These are phyloP conservation scores for Trichogramma dendrolimi DNA, from an alignment of 2,888 invertebrate genomes.

Conservation along the genomic window DNA sequence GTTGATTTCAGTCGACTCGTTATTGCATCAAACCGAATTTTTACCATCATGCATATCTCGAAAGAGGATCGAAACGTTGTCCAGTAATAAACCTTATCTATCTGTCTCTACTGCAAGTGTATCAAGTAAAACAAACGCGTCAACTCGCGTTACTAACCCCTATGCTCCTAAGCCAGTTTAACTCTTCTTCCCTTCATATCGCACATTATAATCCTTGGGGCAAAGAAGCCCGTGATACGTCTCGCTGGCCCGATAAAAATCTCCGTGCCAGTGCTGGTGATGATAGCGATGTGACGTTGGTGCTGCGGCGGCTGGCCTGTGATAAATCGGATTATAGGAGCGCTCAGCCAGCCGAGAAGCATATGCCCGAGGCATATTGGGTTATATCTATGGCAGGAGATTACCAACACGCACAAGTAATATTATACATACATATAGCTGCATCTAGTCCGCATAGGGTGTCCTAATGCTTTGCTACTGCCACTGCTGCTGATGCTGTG, in stretches of 20 bases:
- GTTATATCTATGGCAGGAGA: constrained; percentile 9
- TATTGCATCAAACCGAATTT: too few species aligned
- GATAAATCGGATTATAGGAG: constrained; percentile 51
- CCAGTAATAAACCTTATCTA: too few species aligned
- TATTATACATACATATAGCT: constrained; percentile 33
- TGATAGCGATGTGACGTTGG: too few species aligned
- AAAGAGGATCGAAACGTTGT: too few species aligned
- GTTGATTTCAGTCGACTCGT: too few species aligned
- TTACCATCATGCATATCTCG: too few species aligned
- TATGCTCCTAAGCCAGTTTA: constrained; percentile 28
- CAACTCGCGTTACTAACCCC: constrained; percentile 39
- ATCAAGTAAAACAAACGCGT: constrained; percentile 46
- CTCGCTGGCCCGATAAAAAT: constrained; percentile 22
- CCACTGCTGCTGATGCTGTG: too few species aligned
- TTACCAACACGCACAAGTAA: constrained; percentile 21
- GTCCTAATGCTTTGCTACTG: not conserved
- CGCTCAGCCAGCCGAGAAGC: constrained; percentile 39
- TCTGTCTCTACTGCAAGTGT: constrained; percentile 29
- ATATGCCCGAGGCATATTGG: constrained; percentile 38
- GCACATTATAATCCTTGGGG: constrained; percentile 16
- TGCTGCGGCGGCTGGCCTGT: constrained; percentile 27
- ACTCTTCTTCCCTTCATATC: constrained; percentile 28
- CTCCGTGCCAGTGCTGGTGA: too few species aligned
- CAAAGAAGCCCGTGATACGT: constrained; percentile 7
- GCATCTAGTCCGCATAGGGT: constrained; percentile 18